Percentiles rank a stretch among this genome's conserved stretches.
phyloP scores from a whole-genome alignment of 23 tunicate genomes.

The Oikopleura vanhoeffeni region DNA sequence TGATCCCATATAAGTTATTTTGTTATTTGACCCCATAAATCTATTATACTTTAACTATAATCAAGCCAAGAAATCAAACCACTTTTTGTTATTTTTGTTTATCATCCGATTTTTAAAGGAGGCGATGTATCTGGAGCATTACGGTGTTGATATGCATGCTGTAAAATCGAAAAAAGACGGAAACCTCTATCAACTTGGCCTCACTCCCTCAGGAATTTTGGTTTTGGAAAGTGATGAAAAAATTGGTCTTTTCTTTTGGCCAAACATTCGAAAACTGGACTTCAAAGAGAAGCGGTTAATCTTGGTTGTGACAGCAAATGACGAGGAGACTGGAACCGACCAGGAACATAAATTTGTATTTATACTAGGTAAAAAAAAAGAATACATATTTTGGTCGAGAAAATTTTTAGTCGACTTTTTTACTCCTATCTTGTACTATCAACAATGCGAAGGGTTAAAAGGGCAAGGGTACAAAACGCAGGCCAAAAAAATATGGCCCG shows the following conservation, averaged over 20 bases:
- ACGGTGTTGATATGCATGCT: conserved; percentile 91
- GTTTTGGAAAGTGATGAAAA: conserved; percentile 81
- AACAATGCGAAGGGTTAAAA: no score
- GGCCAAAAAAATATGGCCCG: no score
- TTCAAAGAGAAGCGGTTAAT: conserved; percentile 53
- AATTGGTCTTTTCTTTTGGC: conserved; percentile 94
- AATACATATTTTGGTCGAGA: no score
- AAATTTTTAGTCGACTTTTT: no score
- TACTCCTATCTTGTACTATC: no score
- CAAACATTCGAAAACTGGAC: conserved; percentile 53
- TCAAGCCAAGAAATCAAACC: no score
- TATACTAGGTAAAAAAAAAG: background rate
- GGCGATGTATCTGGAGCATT: conserved; percentile 31
- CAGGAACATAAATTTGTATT: background rate
- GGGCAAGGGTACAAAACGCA: no score
- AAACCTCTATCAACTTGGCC: conserved; percentile 61
- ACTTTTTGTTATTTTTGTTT: no score
- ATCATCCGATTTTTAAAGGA: background rate
- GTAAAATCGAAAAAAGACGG: conserved; percentile 65
- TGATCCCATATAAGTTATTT: no score
- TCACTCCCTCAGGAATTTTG: conserved; percentile 83
- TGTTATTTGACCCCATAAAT: no score
- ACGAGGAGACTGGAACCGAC: conserved; percentile 24
- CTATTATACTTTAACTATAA: no score
- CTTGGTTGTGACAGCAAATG: conserved; percentile 55